phyloP scores from a whole-genome alignment of 2,113 vertebrate species.

The Neoarius graeffei region DNA sequence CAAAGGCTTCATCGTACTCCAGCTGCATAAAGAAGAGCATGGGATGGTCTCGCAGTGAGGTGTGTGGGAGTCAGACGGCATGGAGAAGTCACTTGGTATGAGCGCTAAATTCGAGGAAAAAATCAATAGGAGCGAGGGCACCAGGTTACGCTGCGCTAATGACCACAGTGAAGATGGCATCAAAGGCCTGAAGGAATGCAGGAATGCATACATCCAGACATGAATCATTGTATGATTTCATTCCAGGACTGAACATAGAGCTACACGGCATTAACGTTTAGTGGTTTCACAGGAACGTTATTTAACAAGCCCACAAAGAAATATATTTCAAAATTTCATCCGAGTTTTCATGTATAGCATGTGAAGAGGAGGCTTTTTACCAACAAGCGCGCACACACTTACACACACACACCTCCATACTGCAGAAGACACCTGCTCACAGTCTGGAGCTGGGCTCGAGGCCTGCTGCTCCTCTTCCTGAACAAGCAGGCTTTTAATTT shows the following conservation, averaged over 20 bases:
- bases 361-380: not conserved
- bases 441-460: constrained; percentile 64
- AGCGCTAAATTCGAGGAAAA: constrained; percentile 21
- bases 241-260: not conserved
- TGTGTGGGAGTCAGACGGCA: constrained; percentile 32
- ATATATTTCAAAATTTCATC: not conserved
- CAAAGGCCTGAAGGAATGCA: constrained; percentile 34
- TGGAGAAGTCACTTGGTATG: constrained; percentile 14
- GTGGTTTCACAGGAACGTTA: not conserved
- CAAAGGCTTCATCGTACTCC: constrained; percentile 46
- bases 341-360: not conserved
- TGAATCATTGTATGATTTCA: not conserved
- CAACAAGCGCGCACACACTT: not conserved
- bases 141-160: constrained; percentile 35
- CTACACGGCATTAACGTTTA: not conserved
- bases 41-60: constrained; percentile 19
- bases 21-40: constrained; percentile 38
- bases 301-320: not conserved
- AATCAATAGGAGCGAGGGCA: constrained; percentile 21
- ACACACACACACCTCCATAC: constrained; percentile 40
- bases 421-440: constrained; percentile 71
- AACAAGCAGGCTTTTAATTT: constrained; percentile 74
- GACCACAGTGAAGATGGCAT: constrained; percentile 30
- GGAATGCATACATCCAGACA: constrained; percentile 27
- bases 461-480: constrained; percentile 69